phyloP scores from a whole-genome alignment of 2,888 invertebrate species.

The Siphlonurus alternatus region DNA sequence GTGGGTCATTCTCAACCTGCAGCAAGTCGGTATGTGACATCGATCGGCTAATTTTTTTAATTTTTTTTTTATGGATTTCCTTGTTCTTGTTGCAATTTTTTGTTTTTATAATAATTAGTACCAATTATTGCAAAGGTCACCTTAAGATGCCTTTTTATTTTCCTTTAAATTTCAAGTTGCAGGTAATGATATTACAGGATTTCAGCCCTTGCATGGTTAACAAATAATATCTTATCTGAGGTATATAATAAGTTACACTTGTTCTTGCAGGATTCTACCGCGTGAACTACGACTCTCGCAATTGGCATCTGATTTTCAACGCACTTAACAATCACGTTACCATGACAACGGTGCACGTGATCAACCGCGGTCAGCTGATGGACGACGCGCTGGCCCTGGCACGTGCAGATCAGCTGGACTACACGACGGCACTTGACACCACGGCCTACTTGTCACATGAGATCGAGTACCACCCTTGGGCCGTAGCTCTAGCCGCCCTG shows the following conservation, averaged over 20 bases:
- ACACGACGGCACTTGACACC: slow-evolving; percentile 43
- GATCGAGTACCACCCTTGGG: slow-evolving; percentile 63
- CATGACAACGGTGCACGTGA: slow-evolving; percentile 32
- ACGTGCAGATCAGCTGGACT: slow-evolving; percentile 39
- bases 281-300: not conserved
- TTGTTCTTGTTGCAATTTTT: not conserved
- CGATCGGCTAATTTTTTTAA: not conserved
- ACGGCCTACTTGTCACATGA: slow-evolving; percentile 50
- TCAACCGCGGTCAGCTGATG: slow-evolving; percentile 50
- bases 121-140: not conserved
- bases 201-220: not conserved
- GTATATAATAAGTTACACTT: too few species aligned
- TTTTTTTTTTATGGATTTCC: not conserved
- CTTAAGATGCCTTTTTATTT: not conserved
- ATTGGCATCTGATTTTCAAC: not conserved
- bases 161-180: not conserved
- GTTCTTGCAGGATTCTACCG: not conserved
- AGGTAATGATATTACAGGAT: not conserved
- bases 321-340: not conserved
- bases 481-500: slow-evolving; percentile 38
- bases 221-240: not conserved
- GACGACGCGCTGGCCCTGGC: slow-evolving; percentile 55
- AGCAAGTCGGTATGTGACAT: slow-evolving; percentile 33
- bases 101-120: not conserved
- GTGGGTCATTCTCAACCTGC: slow-evolving; percentile 44